These are phyloP conservation scores for Rapana venosa DNA, from an alignment of 2,888 invertebrate genomes.

Conservation along the genomic window DNA sequence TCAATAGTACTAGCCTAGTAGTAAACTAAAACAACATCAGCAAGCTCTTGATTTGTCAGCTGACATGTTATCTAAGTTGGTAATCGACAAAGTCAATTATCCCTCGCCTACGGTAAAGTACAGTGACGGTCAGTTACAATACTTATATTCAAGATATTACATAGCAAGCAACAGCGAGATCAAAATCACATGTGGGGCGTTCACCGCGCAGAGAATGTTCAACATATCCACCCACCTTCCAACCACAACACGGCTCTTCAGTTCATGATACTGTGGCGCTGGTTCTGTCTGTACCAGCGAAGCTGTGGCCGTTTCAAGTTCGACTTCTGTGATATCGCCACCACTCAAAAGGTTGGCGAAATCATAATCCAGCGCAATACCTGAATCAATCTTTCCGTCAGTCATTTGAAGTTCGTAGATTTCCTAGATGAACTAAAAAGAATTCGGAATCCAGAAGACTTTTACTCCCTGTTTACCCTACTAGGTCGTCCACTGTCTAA, in stretches of 20 bases:
- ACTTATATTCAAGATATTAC: neutral
- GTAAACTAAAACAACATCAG: no score
- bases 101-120: no score
- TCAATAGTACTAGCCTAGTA: no score
- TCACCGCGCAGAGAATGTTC: neutral
- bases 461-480: neutral
- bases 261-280: constrained; percentile 56
- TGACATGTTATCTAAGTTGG: no score
- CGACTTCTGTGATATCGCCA: constrained; percentile 22
- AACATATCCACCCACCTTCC: constrained; percentile 60
- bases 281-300: neutral
- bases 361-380: constrained; percentile 35
- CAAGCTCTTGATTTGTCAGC: no score
- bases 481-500: neutral
- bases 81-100: no score
- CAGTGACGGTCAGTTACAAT: neutral
- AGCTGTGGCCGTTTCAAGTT: neutral
- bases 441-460: neutral
- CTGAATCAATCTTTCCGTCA: constrained; percentile 36
- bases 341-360: constrained; percentile 24
- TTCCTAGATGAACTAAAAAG: neutral
- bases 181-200: neutral
- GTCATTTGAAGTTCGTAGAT: constrained; percentile 27
- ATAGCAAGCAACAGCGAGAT: neutral
- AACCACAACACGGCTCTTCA: constrained; percentile 64